phyloP scores from a whole-genome alignment of 1,140 invertebrate genomes.

The Palaemon carinicauda region DNA sequence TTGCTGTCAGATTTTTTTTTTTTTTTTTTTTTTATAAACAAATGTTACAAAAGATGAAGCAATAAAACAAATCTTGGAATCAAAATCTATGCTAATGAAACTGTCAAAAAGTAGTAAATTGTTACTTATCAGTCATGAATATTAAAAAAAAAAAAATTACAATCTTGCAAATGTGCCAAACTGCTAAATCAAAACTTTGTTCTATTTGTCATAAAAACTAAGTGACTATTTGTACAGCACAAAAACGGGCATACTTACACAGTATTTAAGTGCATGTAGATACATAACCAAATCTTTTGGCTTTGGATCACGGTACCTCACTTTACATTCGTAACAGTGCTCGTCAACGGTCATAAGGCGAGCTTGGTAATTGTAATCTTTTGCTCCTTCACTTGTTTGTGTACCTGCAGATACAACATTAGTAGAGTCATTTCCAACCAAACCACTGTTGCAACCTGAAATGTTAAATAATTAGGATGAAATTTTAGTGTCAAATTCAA shows the following conservation, averaged over 20 bases:
- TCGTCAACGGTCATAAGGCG: constrained; percentile 82
- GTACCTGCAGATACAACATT: not conserved
- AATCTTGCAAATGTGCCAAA: no score
- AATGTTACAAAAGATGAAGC: no score
- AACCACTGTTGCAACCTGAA: constrained; percentile 18
- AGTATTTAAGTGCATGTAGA: constrained; percentile 92
- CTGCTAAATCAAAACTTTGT: no score
- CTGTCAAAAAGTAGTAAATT: no score
- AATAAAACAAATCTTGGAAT: no score
- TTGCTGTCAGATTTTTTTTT: no score
- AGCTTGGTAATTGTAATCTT: constrained; percentile 70
- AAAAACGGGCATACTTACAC: constrained; percentile 65
- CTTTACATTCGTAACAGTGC: constrained; percentile 92
- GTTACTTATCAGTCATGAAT: no score
- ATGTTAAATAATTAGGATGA: not conserved
- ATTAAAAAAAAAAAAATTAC: no score
- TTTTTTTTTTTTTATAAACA: no score
- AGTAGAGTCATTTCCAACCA: not conserved
- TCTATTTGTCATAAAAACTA: no score
- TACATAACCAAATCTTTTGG: constrained; percentile 93
- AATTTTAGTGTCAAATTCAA: not conserved
- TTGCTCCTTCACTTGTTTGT: constrained; percentile 23
- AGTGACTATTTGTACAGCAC: not conserved
- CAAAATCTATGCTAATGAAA: no score
- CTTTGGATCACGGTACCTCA: constrained; percentile 88